phyloP scores from a whole-genome alignment of 2,113 vertebrate species.

The Mola mola region DNA sequence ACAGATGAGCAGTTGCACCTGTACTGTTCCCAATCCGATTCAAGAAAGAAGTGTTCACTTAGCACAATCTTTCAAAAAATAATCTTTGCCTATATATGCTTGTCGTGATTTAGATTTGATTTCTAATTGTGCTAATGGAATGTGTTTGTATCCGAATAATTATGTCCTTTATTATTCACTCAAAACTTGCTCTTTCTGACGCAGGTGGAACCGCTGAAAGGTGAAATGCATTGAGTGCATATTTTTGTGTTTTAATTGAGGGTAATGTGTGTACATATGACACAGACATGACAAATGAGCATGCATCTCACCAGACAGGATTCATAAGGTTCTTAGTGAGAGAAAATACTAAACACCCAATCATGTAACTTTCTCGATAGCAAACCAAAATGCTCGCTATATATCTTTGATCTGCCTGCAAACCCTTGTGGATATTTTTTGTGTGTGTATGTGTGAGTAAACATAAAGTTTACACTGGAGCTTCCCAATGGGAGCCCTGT shows the following conservation, averaged over 20 bases:
- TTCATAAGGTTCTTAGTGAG: conserved; percentile 19
- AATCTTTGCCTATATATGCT: conserved; percentile 49
- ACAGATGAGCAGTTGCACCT: conserved; percentile 72
- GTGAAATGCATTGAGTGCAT: conserved; percentile 29
- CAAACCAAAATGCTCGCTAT: conserved; percentile 26
- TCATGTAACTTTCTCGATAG: conserved; percentile 31
- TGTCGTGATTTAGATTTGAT: conserved; percentile 43
- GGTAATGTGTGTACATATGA: conserved; percentile 44
- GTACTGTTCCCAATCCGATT: conserved; percentile 54
- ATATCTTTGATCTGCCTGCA: conserved; percentile 21
- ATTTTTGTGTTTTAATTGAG: conserved; percentile 48
- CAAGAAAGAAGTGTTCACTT: conserved; percentile 51
- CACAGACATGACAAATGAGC: conserved; percentile 56
- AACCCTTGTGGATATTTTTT: conserved; percentile 25
- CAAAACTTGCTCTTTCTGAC: conserved; percentile 29
- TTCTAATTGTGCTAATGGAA: conserved; percentile 64
- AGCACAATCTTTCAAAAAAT: conserved; percentile 59
- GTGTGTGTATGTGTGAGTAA: conserved; percentile 19
- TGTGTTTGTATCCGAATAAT: conserved; percentile 55
- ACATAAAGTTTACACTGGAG: conserved; percentile 53
- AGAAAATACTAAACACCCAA: conserved; percentile 32
- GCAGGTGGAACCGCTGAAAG: conserved; percentile 21
- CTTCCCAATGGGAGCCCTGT: conserved; percentile 58
- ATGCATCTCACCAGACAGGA: conserved; percentile 7
- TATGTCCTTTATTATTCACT: conserved; percentile 54